phyloP scores from a whole-genome alignment of 1,140 invertebrate species.

The Phenacoccus solenopsis region DNA sequence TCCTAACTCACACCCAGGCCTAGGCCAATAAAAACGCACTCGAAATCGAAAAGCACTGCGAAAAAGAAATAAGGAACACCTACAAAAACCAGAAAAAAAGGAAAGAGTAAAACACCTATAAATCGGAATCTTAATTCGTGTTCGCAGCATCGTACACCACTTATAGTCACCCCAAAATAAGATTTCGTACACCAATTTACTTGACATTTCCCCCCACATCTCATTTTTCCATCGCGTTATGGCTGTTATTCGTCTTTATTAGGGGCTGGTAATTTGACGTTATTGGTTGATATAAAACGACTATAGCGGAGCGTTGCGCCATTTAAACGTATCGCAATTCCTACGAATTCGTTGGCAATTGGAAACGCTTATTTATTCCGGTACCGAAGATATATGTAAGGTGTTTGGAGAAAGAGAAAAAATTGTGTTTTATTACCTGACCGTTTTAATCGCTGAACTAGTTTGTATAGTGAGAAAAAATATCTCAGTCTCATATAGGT shows the following conservation, averaged over 20 bases:
- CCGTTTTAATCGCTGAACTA: too few species aligned
- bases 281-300: conserved; percentile 13
- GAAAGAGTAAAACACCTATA: not conserved
- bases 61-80: not conserved
- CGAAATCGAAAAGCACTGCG: not conserved
- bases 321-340: conserved; percentile 9
- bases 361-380: not conserved
- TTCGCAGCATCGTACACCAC: not conserved
- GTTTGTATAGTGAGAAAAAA: too few species aligned
- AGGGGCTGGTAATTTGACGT: conserved; percentile 1
- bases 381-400: conserved; percentile 3
- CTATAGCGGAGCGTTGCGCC: not conserved
- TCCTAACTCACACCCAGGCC: too few species aligned
- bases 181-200: not conserved
- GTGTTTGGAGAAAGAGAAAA: not conserved
- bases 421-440: not conserved
- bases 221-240: conserved; percentile 14
- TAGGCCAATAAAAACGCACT: not conserved
- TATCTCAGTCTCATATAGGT: too few species aligned
- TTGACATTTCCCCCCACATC: conserved; percentile 13
- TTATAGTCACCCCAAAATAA: not conserved
- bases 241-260: conserved; percentile 14
- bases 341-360: not conserved
- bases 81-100: not conserved
- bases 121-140: conserved; percentile 1